Evolutionary conservation across 2,888 invertebrate genomes (phyloP), one percentile per base, ranked within the genome.

Genomic region (Pristionchus mayeri): DNA sequence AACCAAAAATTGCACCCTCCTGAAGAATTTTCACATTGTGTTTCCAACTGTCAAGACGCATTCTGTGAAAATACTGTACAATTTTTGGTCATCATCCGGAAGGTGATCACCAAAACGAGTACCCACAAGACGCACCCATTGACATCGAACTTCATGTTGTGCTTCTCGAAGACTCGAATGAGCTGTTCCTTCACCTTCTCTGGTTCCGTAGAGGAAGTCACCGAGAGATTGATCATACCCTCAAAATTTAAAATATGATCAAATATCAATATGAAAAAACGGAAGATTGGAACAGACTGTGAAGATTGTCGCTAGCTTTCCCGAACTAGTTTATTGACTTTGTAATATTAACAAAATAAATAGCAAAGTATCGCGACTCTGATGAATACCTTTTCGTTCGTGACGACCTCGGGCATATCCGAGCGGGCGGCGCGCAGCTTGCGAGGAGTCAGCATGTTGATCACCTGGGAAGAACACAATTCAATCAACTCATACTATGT

Each of bases 171-270:
- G 1, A 95, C 95, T 80, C 94, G 94, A 84, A 94, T 94, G 71
- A 96, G 93, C 91, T 95, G 94, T 44, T 93, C 94, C 80, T 96
- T 93, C 21, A 96, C 95, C 87, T 94, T 93, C 88, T 95, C 95
- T 6, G 96, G 95, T 93, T 95, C 95, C 75, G 94, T 94, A 87
- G 95, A 95, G 57, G 95, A 95, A 3, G 95, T 95, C 75, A 95
- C 95, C 9, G 95, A 95, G 78, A 96, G 95, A 92, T 96, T 96
- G 91, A 95, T 95, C 89, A 95, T 93, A 85, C 95, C 95, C 95
- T 95, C 48, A 67, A 67, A 93, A 93, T n/a, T n/a, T n/a, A n/a
- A n/a, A n/a, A n/a, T n/a, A n/a, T n/a, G n/a, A n/a, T n/a, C n/a
- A n/a, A n/a, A n/a, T n/a, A n/a, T 63, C 9, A 34, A 3, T 13